phyloP scores from a whole-genome alignment of 2,888 invertebrate species.

The Steinernema scapterisci region DNA sequence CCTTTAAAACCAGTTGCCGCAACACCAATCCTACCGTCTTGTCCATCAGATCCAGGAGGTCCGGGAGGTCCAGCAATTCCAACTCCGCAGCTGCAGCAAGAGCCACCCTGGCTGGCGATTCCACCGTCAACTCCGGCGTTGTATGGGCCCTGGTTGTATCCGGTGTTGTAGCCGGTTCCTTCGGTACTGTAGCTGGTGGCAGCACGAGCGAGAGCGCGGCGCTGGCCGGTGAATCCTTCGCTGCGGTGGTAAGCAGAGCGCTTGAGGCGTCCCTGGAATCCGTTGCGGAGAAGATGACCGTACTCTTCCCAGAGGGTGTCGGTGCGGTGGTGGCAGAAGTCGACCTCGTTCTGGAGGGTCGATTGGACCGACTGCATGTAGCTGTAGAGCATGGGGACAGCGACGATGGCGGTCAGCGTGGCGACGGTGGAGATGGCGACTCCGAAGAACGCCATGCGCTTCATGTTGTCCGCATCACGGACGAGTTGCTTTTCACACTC shows the following conservation, averaged over 20 bases:
- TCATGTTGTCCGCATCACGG: conserved; percentile 35
- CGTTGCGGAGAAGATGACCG: not conserved
- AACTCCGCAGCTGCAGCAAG: conserved; percentile 54
- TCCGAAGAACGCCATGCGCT: conserved; percentile 44
- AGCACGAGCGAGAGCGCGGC: conserved; percentile 2
- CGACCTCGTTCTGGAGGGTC: conserved; percentile 55
- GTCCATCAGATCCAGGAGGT: conserved; percentile 55
- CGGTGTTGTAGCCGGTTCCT: conserved; percentile 5
- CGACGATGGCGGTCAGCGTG: conserved; percentile 53
- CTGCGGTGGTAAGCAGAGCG: conserved; percentile 25
- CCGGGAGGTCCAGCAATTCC: conserved; percentile 56
- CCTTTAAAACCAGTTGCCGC: no score
- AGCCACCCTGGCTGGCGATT: conserved; percentile 37
- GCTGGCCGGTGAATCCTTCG: conserved; percentile 9
- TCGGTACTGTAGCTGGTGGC: conserved; percentile 17
- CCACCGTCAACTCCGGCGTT: conserved; percentile 35
- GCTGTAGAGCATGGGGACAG: conserved; percentile 60
- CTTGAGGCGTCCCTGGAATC: conserved; percentile 10
- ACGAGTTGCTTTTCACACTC: not conserved
- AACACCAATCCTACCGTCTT: not conserved
- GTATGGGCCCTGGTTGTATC: conserved; percentile 12
- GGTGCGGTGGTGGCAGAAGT: conserved; percentile 60
- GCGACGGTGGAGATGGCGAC: conserved; percentile 56
- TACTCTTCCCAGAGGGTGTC: conserved; percentile 1
- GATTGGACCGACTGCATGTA: conserved; percentile 62